These are phyloP conservation scores for Coleophora flavipennella DNA, from an alignment of 2,888 invertebrate species.

Conservation along the genomic window DNA sequence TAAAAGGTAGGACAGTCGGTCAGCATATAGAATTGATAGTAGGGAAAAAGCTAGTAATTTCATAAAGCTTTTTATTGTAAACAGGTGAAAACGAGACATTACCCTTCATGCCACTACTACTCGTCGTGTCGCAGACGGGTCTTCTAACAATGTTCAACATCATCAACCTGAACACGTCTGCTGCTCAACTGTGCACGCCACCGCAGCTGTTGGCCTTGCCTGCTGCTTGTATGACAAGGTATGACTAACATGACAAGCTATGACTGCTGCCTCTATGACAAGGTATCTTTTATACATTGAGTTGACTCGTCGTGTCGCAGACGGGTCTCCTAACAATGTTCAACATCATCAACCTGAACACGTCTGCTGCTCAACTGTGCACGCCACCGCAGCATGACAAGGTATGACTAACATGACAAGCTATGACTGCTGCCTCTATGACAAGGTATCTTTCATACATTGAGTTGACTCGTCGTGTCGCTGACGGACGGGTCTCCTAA, in stretches of 20 bases:
- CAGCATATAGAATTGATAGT: no score
- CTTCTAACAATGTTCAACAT: conserved; percentile 84
- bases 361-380: conserved; percentile 74
- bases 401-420: conserved; percentile 20
- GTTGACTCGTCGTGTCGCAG: conserved; percentile 82
- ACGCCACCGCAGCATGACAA: conserved; percentile 69
- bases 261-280: no score
- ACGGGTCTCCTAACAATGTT: conserved; percentile 84
- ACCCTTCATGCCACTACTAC: conserved; percentile 84
- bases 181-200: conserved; percentile 74
- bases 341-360: conserved; percentile 80
- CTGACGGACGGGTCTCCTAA: conserved; percentile 84
- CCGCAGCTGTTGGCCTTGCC: conserved; percentile 63
- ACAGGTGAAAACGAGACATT: conserved; percentile 74
- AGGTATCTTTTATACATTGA: no score
- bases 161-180: conserved; percentile 76
- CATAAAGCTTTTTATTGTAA: no score
- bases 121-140: conserved; percentile 84
- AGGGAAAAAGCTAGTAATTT: no score
- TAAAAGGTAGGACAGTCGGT: no score
- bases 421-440: no score
- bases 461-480: conserved; percentile 81
- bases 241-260: not conserved
- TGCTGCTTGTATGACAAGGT: conserved; percentile 39
- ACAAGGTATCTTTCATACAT: no score